Conservation (phyloP, 2,797 vertebrate species). For the Enteromius paludinosus region DNA sequence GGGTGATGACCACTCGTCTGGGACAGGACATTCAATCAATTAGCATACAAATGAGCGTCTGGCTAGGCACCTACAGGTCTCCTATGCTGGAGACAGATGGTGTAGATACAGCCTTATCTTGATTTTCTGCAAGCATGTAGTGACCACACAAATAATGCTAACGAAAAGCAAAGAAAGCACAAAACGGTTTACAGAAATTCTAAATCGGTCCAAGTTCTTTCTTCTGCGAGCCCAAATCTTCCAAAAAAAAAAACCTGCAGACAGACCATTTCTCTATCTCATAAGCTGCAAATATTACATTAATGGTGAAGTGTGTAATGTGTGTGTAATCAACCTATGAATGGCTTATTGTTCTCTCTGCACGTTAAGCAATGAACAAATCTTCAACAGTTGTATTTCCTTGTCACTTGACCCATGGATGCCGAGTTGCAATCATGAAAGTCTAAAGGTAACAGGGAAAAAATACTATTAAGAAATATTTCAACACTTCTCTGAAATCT, state of each 20-base stretch:
- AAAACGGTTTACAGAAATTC: not conserved
- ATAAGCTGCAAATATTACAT: not conserved
- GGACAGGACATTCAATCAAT: conserved; percentile 19
- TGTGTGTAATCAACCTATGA: not conserved
- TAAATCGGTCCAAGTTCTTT: not conserved
- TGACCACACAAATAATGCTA: not conserved
- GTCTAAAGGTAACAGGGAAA: not conserved
- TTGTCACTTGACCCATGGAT: not conserved
- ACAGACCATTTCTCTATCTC: not conserved
- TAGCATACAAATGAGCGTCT: conserved; percentile 50
- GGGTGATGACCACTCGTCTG: not conserved
- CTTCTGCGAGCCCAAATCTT: not conserved
- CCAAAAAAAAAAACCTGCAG: not conserved
- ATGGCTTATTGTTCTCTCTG: not conserved
- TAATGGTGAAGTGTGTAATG: not conserved
- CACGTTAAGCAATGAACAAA: not conserved
- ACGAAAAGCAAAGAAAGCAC: not conserved
- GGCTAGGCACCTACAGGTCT: conserved; percentile 35
- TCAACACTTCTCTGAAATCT: conserved; percentile 67
- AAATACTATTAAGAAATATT: not conserved
- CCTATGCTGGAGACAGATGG: conserved; percentile 14
- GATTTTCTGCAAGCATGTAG: conserved; percentile 15
- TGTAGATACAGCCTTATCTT: conserved; percentile 43
- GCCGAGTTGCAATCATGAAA: not conserved
- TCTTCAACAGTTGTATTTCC: not conserved